Evolutionary conservation across 2,113 vertebrate genomes (phyloP).

Genomic region (Onychorhynchus coronatus): DNA sequence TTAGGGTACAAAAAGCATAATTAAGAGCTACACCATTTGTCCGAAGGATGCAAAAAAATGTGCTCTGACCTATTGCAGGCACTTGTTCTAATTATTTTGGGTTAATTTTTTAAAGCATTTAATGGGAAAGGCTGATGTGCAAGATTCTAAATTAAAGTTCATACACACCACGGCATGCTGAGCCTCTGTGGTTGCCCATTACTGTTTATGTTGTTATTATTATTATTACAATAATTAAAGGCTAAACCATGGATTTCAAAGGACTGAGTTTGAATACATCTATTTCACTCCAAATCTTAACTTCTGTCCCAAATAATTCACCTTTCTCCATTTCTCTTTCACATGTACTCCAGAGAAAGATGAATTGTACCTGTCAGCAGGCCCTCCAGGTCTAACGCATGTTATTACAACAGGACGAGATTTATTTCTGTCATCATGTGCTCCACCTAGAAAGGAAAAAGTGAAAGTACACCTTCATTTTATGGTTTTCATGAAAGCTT

Average conservation of each 20-base stretch:
- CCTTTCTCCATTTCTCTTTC: conserved; percentile 20
- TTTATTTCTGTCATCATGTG: conserved; percentile 97
- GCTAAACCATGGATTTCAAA: not conserved
- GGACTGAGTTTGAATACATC: not conserved
- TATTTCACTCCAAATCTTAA: not conserved
- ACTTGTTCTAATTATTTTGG: not conserved
- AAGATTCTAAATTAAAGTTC: not conserved
- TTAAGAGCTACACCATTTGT: not conserved
- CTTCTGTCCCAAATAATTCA: conserved; percentile 7
- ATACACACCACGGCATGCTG: not conserved
- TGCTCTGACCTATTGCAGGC: not conserved
- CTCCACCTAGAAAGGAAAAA: conserved; percentile 81
- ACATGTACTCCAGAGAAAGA: conserved; percentile 46
- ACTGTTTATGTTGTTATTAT: not conserved
- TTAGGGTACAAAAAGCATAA: not conserved
- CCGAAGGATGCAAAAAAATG: not conserved
- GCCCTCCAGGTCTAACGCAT: conserved; percentile 91
- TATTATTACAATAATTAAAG: not conserved
- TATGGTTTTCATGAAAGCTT: not conserved
- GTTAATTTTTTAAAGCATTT: not conserved
- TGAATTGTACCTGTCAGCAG: conserved; percentile 90
- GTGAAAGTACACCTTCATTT: not conserved
- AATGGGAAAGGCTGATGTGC: not conserved
- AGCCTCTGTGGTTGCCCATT: not conserved
- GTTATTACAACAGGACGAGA: conserved; percentile 96